Evolutionary conservation across 2,888 invertebrate species (phyloP).

Genomic region (Kuschelorhynchus macadamiae): DNA sequence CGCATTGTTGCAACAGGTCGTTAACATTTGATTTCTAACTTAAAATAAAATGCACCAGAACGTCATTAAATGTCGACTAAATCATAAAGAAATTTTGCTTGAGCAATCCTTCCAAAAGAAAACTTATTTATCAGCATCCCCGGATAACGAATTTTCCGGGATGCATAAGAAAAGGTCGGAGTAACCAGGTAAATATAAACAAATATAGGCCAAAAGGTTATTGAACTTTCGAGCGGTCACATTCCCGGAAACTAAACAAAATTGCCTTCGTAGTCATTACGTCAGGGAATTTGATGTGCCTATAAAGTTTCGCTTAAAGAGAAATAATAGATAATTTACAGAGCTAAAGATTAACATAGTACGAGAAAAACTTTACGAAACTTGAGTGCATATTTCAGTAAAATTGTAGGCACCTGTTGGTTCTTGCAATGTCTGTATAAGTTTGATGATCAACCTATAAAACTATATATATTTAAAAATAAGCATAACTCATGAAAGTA

Average conservation of each 20-base stretch:
- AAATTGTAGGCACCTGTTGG: too few species aligned
- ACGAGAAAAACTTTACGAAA: too few species aligned
- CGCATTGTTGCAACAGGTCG: conserved; percentile 43
- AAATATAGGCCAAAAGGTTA: conserved; percentile 43
- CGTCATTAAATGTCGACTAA: conserved; percentile 5
- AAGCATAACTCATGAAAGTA: too few species aligned
- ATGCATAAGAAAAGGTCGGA: conserved; percentile 27
- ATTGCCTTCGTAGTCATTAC: background rate
- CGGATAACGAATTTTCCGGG: conserved; percentile 7
- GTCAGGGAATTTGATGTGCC: background rate
- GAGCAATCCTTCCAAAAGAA: background rate
- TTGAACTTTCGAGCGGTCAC: conserved; percentile 36
- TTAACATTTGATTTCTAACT: conserved; percentile 34
- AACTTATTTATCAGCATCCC: background rate
- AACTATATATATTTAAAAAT: too few species aligned
- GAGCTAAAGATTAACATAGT: too few species aligned
- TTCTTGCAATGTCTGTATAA: too few species aligned
- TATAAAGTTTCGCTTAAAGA: background rate
- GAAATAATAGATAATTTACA: too few species aligned
- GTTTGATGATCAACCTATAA: too few species aligned
- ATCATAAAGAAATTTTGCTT: background rate
- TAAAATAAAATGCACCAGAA: conserved; percentile 13
- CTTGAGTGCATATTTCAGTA: too few species aligned
- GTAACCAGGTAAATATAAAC: conserved; percentile 38
- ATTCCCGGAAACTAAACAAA: conserved; percentile 33